These are phyloP conservation scores for Synergus gifuensis DNA, from an alignment of 2,888 invertebrate species.

Conservation along the genomic window DNA sequence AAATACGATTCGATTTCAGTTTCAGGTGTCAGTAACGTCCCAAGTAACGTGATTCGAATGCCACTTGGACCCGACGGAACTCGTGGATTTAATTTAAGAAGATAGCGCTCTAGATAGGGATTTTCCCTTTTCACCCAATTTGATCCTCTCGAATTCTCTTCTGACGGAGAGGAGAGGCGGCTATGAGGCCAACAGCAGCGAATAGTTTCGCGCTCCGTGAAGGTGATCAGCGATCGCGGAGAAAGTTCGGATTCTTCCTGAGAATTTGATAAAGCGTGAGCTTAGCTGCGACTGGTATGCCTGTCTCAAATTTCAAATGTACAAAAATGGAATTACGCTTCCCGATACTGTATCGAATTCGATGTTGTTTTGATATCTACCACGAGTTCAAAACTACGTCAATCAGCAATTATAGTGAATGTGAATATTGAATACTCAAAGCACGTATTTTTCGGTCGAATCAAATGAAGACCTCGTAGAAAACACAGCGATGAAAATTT, in stretches of 20 bases:
- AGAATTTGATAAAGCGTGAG: neutral
- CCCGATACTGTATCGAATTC: neutral
- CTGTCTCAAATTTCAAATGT: constrained; percentile 37
- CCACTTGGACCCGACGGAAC: constrained; percentile 91
- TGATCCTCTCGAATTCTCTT: constrained; percentile 68
- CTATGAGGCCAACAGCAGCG: constrained; percentile 73
- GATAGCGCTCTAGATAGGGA: constrained; percentile 79
- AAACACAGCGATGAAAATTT: constrained; percentile 4
- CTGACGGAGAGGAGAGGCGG: constrained; percentile 61
- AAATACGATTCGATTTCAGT: neutral
- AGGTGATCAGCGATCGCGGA: neutral
- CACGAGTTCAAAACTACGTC: neutral
- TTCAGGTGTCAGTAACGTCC: constrained; percentile 55
- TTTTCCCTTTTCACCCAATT: constrained; percentile 64
- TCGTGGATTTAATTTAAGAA: constrained; percentile 83
- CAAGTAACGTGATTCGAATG: constrained; percentile 82
- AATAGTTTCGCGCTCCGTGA: constrained; percentile 53
- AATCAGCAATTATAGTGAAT: neutral
- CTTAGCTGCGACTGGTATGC: constrained; percentile 16
- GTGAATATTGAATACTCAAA: neutral
- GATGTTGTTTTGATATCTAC: neutral
- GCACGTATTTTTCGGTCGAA: neutral
- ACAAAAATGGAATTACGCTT: constrained; percentile 38
- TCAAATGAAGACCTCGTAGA: neutral
- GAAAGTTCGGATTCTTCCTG: constrained; percentile 9